Conservation (phyloP, 2,113 vertebrate species). For the Alosa alosa region DNA sequence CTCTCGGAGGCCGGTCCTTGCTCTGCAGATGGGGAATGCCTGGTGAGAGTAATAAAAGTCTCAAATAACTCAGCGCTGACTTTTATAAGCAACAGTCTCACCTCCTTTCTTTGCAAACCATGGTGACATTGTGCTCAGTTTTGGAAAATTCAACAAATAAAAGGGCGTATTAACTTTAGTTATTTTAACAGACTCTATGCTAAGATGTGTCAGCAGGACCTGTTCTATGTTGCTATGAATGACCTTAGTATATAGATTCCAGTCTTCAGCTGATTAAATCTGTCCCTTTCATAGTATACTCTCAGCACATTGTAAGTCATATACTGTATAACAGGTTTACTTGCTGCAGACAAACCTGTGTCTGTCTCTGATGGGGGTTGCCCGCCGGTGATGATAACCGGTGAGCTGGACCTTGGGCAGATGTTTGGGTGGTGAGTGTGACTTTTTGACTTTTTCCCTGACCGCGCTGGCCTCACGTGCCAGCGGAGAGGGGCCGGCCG, state of each 20-base stretch:
- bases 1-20: neutral
- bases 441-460: slow-evolving; percentile 25
- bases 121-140: neutral
- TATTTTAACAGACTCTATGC: neutral
- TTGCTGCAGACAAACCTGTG: slow-evolving; percentile 40
- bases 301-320: neutral
- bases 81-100: neutral
- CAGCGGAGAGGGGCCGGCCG: neutral
- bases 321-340: neutral
- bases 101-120: neutral
- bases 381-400: slow-evolving; percentile 17
- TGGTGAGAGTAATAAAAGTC: neutral
- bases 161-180: neutral
- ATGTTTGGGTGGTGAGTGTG: slow-evolving; percentile 8
- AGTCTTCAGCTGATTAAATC: neutral
- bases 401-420: slow-evolving; percentile 21
- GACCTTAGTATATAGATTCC: neutral
- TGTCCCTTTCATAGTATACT: neutral
- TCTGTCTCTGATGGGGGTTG: slow-evolving; percentile 23
- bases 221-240: neutral
- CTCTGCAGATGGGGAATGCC: neutral
- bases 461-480: slow-evolving; percentile 19
- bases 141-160: neutral
- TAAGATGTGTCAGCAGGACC: neutral
- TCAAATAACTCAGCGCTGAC: neutral